Conservation (phyloP, 1,140 invertebrate genomes). For the Chlorops oryzae region DNA sequence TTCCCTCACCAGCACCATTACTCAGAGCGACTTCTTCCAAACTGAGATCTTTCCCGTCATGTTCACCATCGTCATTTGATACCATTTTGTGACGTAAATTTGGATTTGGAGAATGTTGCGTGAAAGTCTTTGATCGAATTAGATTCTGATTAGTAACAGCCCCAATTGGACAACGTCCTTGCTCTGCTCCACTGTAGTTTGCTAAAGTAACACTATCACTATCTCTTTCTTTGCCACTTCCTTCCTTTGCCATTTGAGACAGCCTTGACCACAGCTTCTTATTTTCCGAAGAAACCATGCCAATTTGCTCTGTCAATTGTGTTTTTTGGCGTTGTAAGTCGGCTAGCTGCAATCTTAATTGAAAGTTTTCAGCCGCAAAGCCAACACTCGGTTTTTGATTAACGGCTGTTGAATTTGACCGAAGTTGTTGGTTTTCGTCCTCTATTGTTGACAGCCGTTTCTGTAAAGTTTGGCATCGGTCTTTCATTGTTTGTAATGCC, state of each 20-base stretch:
- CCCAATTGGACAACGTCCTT: too few species aligned
- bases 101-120: constrained; percentile 54
- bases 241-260: constrained; percentile 55
- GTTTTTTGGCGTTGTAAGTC: constrained; percentile 66
- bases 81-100: constrained; percentile 51
- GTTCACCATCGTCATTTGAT: constrained; percentile 36
- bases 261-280: constrained; percentile 69
- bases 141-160: constrained; percentile 32
- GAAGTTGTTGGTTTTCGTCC: constrained; percentile 65
- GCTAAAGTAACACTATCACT: background rate
- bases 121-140: constrained; percentile 58
- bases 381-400: constrained; percentile 22
- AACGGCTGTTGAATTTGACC: constrained; percentile 28
- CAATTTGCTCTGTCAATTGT: constrained; percentile 65
- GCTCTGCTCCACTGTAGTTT: background rate
- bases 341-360: constrained; percentile 56
- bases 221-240: constrained; percentile 5
- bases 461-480: constrained; percentile 68
- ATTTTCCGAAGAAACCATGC: constrained; percentile 74
- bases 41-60: constrained; percentile 52
- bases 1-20: constrained; percentile 60
- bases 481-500: constrained; percentile 71
- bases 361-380: constrained; percentile 48
- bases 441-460: constrained; percentile 61
- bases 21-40: constrained; percentile 71